phyloP scores from a whole-genome alignment of 2,797 vertebrate genomes.

The Loris lydekkerianus region DNA sequence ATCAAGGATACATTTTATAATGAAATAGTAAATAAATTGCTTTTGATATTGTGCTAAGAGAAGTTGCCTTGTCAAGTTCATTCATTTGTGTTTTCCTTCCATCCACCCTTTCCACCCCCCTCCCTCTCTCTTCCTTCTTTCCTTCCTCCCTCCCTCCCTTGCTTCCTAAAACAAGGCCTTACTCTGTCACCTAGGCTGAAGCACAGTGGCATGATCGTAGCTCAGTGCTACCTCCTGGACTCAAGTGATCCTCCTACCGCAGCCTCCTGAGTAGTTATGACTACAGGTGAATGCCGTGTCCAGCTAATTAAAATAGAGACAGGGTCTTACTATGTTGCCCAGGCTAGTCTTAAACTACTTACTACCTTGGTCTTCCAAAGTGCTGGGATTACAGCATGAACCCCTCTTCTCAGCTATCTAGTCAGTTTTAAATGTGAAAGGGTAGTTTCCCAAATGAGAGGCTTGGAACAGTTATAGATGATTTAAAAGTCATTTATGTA shows the following conservation, averaged over 20 bases:
- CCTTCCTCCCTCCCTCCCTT: not conserved
- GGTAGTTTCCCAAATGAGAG: not conserved
- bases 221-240: not conserved
- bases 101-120: too few species aligned
- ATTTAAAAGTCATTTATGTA: not conserved
- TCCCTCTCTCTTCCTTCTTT: not conserved
- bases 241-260: not conserved
- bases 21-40: slow-evolving; percentile 35
- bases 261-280: not conserved
- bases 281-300: not conserved
- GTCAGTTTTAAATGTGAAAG: slow-evolving; percentile 40
- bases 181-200: not conserved
- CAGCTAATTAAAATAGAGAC: not conserved
- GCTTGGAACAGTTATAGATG: not conserved
- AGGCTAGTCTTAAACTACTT: not conserved
- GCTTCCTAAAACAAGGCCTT: not conserved
- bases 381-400: not conserved
- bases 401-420: not conserved
- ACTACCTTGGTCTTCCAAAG: not conserved
- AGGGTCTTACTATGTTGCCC: not conserved
- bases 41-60: not conserved
- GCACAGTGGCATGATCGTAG: not conserved
- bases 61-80: not conserved
- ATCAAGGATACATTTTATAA: slow-evolving; percentile 13
- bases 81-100: too few species aligned